Percentiles rank a stretch among this genome's conserved stretches.
Conservation (phyloP, 2,113 vertebrate species). For the Reinhardtius hippoglossoides region DNA sequence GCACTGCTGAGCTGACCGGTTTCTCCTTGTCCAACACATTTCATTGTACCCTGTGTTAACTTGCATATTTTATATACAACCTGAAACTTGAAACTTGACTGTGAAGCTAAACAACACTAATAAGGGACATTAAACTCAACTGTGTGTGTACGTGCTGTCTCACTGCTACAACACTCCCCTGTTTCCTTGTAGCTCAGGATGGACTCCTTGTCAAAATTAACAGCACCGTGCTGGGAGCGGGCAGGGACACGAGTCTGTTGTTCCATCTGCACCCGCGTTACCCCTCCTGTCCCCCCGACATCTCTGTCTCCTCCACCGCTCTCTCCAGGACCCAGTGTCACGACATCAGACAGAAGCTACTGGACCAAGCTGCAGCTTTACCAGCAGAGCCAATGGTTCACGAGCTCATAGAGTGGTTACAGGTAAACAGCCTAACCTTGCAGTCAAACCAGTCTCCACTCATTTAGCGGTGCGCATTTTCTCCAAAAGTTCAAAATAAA, state of each 20-base stretch:
- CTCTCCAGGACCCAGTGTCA: conserved; percentile 53
- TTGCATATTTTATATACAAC: too few relatives aligned
- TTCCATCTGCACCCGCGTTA: conserved; percentile 52
- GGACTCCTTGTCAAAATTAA: conserved; percentile 55
- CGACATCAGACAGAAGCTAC: conserved; percentile 51
- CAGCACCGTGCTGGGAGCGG: neutral
- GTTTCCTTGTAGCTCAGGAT: conserved; percentile 32
- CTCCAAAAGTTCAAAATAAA: too few relatives aligned
- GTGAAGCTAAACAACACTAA: too few relatives aligned
- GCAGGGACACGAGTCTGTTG: conserved; percentile 26
- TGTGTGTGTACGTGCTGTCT: neutral
- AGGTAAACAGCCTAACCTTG: conserved; percentile 24
- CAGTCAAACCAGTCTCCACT: too few relatives aligned
- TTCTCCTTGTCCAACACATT: too few relatives aligned
- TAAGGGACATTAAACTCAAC: too few relatives aligned
- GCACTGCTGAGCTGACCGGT: too few relatives aligned
- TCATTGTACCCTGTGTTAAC: too few relatives aligned
- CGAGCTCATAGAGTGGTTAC: conserved; percentile 45
- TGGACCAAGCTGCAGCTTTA: conserved; percentile 43
- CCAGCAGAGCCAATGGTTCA: conserved; percentile 58
- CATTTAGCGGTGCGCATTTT: too few relatives aligned
- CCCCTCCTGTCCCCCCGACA: conserved; percentile 51
- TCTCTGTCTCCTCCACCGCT: conserved; percentile 49
- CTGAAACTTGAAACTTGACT: too few relatives aligned
- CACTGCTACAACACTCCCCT: neutral